Evolutionary conservation across 2,797 vertebrate genomes (phyloP).

Genomic region (Trachurus trachurus): DNA sequence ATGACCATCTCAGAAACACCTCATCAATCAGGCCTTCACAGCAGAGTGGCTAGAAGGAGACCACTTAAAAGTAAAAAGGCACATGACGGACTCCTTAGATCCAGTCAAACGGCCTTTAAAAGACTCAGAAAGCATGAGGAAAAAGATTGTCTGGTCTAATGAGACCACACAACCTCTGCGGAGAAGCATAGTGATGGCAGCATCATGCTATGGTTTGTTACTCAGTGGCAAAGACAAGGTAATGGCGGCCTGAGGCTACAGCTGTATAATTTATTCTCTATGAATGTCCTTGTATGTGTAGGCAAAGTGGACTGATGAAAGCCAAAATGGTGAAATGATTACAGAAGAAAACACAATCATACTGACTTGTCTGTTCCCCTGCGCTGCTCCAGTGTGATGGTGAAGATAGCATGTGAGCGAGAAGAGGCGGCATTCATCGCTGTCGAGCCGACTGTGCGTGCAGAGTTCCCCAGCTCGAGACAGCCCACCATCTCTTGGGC

Average conservation of each 20-base stretch:
- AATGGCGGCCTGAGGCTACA: no score
- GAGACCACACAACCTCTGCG: neutral
- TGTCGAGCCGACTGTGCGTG: constrained; percentile 93
- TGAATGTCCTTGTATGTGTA: neutral
- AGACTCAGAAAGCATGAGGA: neutral
- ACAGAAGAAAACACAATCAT: neutral
- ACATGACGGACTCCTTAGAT: neutral
- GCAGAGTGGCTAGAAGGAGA: neutral
- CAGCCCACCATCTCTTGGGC: constrained; percentile 91
- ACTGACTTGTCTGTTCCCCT: constrained; percentile 91
- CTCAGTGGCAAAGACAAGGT: neutral
- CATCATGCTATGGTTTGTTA: neutral
- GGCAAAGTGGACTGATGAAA: neutral
- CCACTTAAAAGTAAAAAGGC: neutral
- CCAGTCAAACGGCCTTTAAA: neutral
- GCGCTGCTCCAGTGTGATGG: constrained; percentile 93
- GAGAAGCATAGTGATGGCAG: neutral
- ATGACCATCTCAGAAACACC: neutral
- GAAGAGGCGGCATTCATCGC: constrained; percentile 98
- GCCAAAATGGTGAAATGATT: neutral
- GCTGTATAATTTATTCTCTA: neutral
- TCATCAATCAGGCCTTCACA: neutral
- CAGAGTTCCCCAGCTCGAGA: constrained; percentile 93
- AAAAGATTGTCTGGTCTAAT: neutral
- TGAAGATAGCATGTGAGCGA: constrained; percentile 97